Evolutionary conservation across 1,140 invertebrate genomes (phyloP).

Genomic region (Brachionus paranguensis): DNA sequence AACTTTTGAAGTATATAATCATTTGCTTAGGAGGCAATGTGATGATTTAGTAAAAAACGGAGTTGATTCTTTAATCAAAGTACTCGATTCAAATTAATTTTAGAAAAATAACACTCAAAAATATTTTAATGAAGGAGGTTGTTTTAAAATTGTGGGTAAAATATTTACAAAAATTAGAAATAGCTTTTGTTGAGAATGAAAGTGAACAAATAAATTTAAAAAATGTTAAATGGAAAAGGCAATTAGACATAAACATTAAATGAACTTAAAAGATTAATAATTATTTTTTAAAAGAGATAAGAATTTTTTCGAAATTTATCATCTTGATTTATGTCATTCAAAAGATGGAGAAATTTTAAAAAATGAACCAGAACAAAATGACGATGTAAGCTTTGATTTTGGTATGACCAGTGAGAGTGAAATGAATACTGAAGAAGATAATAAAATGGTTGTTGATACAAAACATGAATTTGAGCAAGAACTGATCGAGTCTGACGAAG

Average conservation of each 20-base stretch:
- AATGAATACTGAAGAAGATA: not conserved
- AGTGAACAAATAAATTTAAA: slow-evolving; percentile 17
- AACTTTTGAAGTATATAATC: slow-evolving; percentile 20
- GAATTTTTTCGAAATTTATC: slow-evolving; percentile 3
- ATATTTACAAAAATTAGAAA: slow-evolving; percentile 19
- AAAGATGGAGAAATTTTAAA: not conserved
- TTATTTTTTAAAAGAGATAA: not conserved
- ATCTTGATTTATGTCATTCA: not conserved
- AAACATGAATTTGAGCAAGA: not conserved
- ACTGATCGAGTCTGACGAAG: not conserved
- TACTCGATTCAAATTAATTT: not conserved
- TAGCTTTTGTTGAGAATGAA: slow-evolving; percentile 10
- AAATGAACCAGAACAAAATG: not conserved
- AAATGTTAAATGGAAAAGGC: slow-evolving; percentile 33
- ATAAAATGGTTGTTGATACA: not conserved
- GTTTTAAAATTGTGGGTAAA: slow-evolving; percentile 28
- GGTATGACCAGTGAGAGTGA: not conserved
- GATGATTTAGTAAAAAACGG: slow-evolving; percentile 15
- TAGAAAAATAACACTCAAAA: not conserved
- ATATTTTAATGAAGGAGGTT: not conserved
- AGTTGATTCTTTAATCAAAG: not conserved
- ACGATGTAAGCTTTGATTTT: not conserved
- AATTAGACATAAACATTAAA: not conserved
- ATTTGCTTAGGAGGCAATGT: slow-evolving; percentile 14
- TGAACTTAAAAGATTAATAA: not conserved